Conservation (phyloP, 2,888 invertebrate species). For the Uropetala carovei region DNA sequence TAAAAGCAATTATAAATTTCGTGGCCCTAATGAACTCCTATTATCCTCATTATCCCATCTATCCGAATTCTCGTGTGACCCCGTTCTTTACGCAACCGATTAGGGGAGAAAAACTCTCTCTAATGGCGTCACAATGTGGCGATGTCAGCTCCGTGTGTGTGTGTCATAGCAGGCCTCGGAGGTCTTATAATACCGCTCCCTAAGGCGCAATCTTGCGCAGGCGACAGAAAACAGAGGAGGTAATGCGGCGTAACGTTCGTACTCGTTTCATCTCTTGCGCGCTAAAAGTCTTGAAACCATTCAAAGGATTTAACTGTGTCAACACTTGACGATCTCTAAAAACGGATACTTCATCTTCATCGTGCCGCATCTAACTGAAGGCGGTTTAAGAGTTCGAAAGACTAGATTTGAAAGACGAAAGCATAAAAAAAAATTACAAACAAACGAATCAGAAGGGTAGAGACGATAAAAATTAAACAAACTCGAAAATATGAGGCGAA, state of each 20-base stretch:
- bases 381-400: no score
- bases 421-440: no score
- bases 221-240: conserved; percentile 9
- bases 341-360: neutral
- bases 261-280: neutral
- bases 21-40: no score
- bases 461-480: no score
- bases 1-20: no score
- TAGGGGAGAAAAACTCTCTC: neutral
- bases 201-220: conserved; percentile 18
- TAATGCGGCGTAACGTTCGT: neutral
- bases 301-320: conserved; percentile 26
- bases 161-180: neutral
- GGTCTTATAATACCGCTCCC: conserved; percentile 5
- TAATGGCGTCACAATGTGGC: conserved; percentile 6
- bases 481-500: no score
- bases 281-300: conserved; percentile 5
- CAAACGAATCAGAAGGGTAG: no score
- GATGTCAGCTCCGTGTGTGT: neutral
- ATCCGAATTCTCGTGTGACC: neutral
- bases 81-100: neutral
- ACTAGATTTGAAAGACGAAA: no score
- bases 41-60: no score
- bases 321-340: conserved; percentile 1
- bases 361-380: no score